These are phyloP conservation scores for Cydia strobilella DNA, from an alignment of 1,140 invertebrate genomes.

Conservation along the genomic window DNA sequence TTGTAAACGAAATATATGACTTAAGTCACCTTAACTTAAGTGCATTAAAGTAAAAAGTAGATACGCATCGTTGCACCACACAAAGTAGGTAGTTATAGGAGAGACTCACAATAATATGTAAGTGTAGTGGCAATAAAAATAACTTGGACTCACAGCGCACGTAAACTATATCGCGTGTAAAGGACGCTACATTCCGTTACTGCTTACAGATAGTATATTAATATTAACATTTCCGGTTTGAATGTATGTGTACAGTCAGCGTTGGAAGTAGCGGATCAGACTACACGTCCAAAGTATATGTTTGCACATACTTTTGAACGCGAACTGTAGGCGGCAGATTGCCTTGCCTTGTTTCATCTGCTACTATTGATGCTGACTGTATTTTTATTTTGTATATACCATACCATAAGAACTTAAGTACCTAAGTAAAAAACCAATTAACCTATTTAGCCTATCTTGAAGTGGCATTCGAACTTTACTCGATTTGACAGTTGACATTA, in stretches of 20 bases:
- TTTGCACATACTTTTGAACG: no score
- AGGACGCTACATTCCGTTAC: slow-evolving; percentile 15
- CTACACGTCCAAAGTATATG: no score
- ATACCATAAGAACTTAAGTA: no score
- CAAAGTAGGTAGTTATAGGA: slow-evolving; percentile 16
- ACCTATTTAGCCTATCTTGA: no score
- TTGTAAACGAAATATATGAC: neutral
- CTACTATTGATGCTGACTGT: no score
- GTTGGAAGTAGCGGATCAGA: no score
- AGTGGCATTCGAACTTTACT: no score
- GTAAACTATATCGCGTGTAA: slow-evolving; percentile 20
- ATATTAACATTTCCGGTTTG: slow-evolving; percentile 13
- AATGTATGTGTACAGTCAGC: neutral
- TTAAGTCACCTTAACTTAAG: neutral
- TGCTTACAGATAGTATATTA: slow-evolving; percentile 11
- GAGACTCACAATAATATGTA: slow-evolving; percentile 21
- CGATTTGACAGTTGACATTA: no score
- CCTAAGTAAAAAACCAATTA: no score
- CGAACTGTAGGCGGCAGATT: no score
- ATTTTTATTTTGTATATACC: no score
- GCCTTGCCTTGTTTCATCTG: no score
- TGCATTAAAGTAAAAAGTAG: slow-evolving; percentile 14
- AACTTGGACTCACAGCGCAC: slow-evolving; percentile 7
- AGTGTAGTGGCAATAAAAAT: slow-evolving; percentile 11
- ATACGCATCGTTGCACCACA: neutral